A percentile compares a stretch with the other conserved stretches of the same genome.
phyloP scores from a whole-genome alignment of 2,888 invertebrate species.

The Melanostoma mellinum region DNA sequence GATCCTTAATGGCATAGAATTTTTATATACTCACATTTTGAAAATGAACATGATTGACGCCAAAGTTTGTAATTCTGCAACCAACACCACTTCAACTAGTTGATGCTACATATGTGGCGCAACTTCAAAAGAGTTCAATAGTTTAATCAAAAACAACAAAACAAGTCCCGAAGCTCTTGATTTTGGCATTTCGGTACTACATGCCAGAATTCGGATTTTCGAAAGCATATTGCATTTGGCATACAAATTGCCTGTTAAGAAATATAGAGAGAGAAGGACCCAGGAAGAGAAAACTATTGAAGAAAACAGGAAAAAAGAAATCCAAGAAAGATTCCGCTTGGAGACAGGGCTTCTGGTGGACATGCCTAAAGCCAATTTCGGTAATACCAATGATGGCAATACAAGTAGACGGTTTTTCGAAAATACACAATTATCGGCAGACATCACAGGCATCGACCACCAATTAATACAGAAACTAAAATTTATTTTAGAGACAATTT shows the following conservation, averaged over 20 bases:
- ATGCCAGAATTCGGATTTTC: constrained; percentile 1
- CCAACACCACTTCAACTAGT: constrained; percentile 20
- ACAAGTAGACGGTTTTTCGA: constrained; percentile 77
- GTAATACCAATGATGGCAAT: constrained; percentile 77
- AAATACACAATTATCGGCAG: too few species aligned
- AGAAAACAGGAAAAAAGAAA: constrained; percentile 2
- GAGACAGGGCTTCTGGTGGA: constrained; percentile 73
- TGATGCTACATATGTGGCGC: constrained; percentile 25
- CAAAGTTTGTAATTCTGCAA: constrained; percentile 26
- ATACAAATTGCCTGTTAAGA: not conserved
- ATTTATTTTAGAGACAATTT: not conserved
- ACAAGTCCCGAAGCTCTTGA: not conserved
- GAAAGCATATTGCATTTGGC: not conserved
- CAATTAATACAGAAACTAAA: constrained; percentile 5
- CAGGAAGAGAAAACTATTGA: constrained; percentile 37
- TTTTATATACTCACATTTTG: constrained; percentile 71
- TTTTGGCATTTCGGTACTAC: not conserved
- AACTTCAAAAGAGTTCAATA: constrained; percentile 35
- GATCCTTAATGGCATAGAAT: constrained; percentile 41
- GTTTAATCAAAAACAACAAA: not conserved
- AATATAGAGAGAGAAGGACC: not conserved
- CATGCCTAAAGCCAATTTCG: constrained; percentile 76
- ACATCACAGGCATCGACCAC: constrained; percentile 76
- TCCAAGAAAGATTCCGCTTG: constrained; percentile 17
- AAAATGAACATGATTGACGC: constrained; percentile 21